Evolutionary conservation across 2,797 vertebrate genomes (phyloP).

Genomic region (Hippoglossus hippoglossus): DNA sequence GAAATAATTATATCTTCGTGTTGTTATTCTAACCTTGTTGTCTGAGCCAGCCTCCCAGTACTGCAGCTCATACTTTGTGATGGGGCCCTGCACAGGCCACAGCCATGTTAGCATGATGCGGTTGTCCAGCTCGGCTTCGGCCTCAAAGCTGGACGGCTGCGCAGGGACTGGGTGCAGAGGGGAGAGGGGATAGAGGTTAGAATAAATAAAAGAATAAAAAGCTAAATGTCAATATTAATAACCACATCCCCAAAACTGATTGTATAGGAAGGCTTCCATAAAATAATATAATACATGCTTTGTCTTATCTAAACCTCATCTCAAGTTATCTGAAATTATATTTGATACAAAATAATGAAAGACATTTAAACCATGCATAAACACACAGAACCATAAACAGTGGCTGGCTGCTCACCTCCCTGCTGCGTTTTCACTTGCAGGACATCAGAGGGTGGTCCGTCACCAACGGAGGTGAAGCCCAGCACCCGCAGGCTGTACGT

Average conservation of each 20-base stretch:
- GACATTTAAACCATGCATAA: not conserved
- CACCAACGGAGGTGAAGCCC: slow-evolving; percentile 94
- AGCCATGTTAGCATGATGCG: slow-evolving; percentile 92
- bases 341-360: too few relatives aligned
- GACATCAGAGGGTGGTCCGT: slow-evolving; percentile 92
- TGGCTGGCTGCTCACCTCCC: slow-evolving; percentile 85
- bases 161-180: slow-evolving; percentile 86
- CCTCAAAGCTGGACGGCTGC: slow-evolving; percentile 94
- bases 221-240: slow-evolving; percentile 16
- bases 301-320: too few relatives aligned
- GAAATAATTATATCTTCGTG: slow-evolving; percentile 15
- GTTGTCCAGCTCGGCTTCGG: slow-evolving; percentile 92
- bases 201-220: not conserved
- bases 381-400: not conserved
- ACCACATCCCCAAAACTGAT: slow-evolving; percentile 1
- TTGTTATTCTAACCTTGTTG: slow-evolving; percentile 85
- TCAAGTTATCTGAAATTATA: too few relatives aligned
- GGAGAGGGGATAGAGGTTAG: not conserved
- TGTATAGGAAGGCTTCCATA: not conserved
- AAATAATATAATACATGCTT: not conserved
- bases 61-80: slow-evolving; percentile 91
- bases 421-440: slow-evolving; percentile 97
- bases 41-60: slow-evolving; percentile 90
- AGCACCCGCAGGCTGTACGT: slow-evolving; percentile 95
- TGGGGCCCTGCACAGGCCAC: slow-evolving; percentile 92